Evolutionary conservation across 2,797 vertebrate species (phyloP).

Genomic region (Melanogrammus aeglefinus): DNA sequence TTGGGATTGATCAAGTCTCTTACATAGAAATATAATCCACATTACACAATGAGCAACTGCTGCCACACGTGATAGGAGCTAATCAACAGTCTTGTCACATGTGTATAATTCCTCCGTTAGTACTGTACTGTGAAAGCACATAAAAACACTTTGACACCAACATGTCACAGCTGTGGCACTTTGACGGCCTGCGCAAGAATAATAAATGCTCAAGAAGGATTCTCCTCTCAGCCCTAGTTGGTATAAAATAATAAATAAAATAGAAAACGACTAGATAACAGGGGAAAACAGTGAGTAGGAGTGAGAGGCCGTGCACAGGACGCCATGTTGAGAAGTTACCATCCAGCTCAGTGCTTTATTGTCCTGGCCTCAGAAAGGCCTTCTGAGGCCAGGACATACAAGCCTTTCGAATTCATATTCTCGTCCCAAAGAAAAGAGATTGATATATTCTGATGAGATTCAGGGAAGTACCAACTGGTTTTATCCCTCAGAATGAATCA

Average conservation of each 20-base stretch:
- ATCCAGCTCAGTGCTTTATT: conserved; percentile 53
- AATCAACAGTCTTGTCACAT: background rate
- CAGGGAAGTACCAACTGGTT: conserved; percentile 12
- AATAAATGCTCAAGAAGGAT: conserved; percentile 47
- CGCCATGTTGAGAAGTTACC: background rate
- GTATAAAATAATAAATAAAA: background rate
- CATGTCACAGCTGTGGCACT: conserved; percentile 20
- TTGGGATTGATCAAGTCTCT: conserved; percentile 1
- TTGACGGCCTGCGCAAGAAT: conserved; percentile 38
- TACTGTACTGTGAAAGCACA: background rate
- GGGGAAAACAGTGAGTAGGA: conserved; percentile 40
- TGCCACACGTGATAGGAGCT: conserved; percentile 4
- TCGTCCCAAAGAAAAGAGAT: background rate
- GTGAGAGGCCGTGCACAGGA: conserved; percentile 49
- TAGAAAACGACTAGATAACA: conserved; percentile 18
- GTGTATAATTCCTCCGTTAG: conserved; percentile 12
- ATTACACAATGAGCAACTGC: conserved; percentile 11
- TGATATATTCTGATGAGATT: background rate
- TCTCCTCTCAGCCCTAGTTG: conserved; percentile 18
- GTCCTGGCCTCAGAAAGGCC: conserved; percentile 39
- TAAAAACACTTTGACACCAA: conserved; percentile 1
- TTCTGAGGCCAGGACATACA: conserved; percentile 12
- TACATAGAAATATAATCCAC: background rate
- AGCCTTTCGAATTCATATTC: background rate
- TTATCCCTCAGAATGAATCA: conserved; percentile 18